phyloP scores from a whole-genome alignment of 1,140 invertebrate species.

The Plectrocnemia conspersa region DNA sequence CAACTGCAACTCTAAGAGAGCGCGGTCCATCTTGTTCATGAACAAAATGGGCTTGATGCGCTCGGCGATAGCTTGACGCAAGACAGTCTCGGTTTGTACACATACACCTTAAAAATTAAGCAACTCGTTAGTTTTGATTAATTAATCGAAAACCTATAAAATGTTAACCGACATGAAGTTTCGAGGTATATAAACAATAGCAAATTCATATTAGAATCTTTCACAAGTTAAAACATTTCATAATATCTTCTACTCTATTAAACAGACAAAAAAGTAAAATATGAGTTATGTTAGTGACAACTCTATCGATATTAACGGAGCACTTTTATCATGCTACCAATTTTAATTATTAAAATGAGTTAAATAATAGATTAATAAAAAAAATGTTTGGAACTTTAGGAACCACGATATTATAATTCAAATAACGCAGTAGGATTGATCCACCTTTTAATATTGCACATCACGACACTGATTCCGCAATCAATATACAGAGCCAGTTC shows the following conservation, averaged over 20 bases:
- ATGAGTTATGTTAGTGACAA: no score
- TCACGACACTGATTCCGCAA: slow-evolving; percentile 18
- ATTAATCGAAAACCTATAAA: no score
- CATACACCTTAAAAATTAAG: slow-evolving; percentile 78
- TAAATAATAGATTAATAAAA: neutral
- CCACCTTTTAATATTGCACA: slow-evolving; percentile 20
- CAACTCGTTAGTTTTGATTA: no score
- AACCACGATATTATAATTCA: slow-evolving; percentile 2
- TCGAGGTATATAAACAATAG: neutral
- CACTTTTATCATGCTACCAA: no score
- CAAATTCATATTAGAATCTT: no score
- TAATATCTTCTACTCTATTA: no score
- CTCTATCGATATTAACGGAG: no score
- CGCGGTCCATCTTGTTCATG: slow-evolving; percentile 99
- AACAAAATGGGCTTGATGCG: slow-evolving; percentile 98
- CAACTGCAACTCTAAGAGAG: slow-evolving; percentile 90
- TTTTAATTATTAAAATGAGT: neutral
- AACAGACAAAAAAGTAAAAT: no score
- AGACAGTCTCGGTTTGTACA: slow-evolving; percentile 98
- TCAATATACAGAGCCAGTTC: slow-evolving; percentile 14
- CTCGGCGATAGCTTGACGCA: slow-evolving; percentile 98
- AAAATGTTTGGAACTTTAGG: slow-evolving; percentile 18
- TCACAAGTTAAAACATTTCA: no score
- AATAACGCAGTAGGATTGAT: slow-evolving; percentile 14
- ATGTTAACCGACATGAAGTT: neutral